Evolutionary conservation across 2,113 vertebrate genomes (phyloP).

Genomic region (Callithrix jacchus): DNA sequence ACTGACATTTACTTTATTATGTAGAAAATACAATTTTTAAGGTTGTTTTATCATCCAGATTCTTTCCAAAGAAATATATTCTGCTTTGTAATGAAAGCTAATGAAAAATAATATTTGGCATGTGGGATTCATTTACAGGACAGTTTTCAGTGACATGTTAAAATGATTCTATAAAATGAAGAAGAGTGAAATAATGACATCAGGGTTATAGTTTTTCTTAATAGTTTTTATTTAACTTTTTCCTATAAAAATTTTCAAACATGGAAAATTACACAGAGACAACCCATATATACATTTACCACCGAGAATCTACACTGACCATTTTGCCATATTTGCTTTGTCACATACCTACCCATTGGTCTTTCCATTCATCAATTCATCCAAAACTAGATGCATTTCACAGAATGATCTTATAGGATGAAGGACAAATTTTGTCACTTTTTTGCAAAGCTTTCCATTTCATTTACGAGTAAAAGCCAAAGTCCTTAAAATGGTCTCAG

Average conservation of each 20-base stretch:
- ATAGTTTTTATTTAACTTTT: not conserved
- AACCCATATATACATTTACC: not conserved
- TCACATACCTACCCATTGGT: not conserved
- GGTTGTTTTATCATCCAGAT: not conserved
- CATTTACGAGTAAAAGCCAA: not conserved
- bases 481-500: not conserved
- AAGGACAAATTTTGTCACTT: not conserved
- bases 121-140: not conserved
- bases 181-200: not conserved
- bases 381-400: not conserved
- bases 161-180: not conserved
- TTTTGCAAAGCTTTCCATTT: not conserved
- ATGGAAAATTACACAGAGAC: not conserved
- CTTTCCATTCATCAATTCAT: not conserved
- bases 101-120: constrained; percentile 3
- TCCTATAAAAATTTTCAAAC: constrained; percentile 12
- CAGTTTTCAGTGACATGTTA: not conserved
- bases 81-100: constrained; percentile 19
- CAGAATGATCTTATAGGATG: not conserved
- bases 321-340: not conserved
- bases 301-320: not conserved
- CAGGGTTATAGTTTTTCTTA: not conserved
- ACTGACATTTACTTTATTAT: not conserved
- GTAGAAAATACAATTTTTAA: not conserved
- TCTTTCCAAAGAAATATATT: constrained; percentile 45